Conservation (phyloP, 2,797 vertebrate genomes). For the Manis javanica region DNA sequence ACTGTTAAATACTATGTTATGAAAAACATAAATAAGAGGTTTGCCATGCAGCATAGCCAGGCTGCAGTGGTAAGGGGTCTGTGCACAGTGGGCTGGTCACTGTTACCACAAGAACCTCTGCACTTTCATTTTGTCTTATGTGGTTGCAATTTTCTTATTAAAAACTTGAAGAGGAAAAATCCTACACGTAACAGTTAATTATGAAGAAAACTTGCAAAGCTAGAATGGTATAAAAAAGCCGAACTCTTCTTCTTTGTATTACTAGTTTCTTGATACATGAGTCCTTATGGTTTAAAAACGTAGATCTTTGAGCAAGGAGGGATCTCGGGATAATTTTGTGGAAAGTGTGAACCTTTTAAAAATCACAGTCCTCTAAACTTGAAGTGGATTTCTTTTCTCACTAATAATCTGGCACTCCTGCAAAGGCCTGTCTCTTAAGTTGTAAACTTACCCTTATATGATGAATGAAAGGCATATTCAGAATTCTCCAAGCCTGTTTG, state of each 20-base stretch:
- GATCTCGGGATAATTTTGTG: neutral
- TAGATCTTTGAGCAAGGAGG: neutral
- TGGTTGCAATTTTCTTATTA: conserved; percentile 33
- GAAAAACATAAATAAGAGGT: neutral
- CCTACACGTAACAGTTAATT: neutral
- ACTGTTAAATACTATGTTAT: neutral
- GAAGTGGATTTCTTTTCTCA: neutral
- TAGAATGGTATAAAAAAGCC: neutral
- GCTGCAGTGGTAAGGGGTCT: neutral
- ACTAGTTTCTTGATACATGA: neutral
- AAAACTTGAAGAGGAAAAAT: conserved; percentile 9
- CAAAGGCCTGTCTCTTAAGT: neutral
- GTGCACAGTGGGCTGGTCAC: neutral
- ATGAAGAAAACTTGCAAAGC: conserved; percentile 16
- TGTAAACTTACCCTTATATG: neutral
- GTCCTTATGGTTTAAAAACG: neutral
- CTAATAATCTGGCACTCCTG: neutral
- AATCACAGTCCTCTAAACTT: neutral
- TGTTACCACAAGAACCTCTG: neutral
- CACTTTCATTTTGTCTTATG: neutral
- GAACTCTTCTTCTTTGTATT: neutral
- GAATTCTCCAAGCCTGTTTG: neutral
- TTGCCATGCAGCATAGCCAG: neutral
- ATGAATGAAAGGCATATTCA: neutral
- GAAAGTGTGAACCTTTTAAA: neutral